phyloP scores from a whole-genome alignment of 2,888 invertebrate species.

The Habroteleia sp. region DNA sequence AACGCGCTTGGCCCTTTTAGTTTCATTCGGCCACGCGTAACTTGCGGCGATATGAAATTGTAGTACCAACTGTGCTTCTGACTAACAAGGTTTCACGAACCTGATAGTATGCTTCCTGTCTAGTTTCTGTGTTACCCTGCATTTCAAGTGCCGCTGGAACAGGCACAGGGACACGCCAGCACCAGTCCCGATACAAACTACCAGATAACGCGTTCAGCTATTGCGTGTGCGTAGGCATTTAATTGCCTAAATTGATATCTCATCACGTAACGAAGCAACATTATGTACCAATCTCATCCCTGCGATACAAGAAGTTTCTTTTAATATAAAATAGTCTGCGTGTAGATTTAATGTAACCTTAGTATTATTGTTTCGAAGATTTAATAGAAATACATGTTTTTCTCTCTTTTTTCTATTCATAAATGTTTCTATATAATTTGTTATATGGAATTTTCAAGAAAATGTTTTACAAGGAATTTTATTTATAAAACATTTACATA shows the following conservation, averaged over 20 bases:
- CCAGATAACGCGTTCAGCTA: constrained; percentile 74
- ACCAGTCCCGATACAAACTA: constrained; percentile 69
- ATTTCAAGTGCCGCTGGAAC: constrained; percentile 44
- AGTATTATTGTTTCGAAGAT: too few relatives aligned
- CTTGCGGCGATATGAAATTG: constrained; percentile 71
- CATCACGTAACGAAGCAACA: constrained; percentile 49
- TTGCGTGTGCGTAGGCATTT: constrained; percentile 72
- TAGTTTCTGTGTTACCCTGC: constrained; percentile 64
- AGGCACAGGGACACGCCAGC: constrained; percentile 49
- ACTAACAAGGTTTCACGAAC: constrained; percentile 72
- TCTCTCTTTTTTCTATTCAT: too few relatives aligned
- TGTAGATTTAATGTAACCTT: too few relatives aligned
- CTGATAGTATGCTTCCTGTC: constrained; percentile 66
- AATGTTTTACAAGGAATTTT: too few relatives aligned
- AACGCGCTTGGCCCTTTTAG: constrained; percentile 60
- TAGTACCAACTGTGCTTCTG: constrained; percentile 70
- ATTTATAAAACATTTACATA: too few relatives aligned
- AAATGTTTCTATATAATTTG: too few relatives aligned
- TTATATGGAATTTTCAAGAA: too few relatives aligned
- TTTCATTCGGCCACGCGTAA: constrained; percentile 65
- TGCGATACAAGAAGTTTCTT: not conserved
- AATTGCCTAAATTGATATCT: constrained; percentile 77
- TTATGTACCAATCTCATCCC: constrained; percentile 24
- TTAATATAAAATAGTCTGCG: not conserved
- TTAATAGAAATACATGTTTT: too few relatives aligned